Conservation (phyloP, 1,140 invertebrate species). For the Drosophila malerkotliana region DNA sequence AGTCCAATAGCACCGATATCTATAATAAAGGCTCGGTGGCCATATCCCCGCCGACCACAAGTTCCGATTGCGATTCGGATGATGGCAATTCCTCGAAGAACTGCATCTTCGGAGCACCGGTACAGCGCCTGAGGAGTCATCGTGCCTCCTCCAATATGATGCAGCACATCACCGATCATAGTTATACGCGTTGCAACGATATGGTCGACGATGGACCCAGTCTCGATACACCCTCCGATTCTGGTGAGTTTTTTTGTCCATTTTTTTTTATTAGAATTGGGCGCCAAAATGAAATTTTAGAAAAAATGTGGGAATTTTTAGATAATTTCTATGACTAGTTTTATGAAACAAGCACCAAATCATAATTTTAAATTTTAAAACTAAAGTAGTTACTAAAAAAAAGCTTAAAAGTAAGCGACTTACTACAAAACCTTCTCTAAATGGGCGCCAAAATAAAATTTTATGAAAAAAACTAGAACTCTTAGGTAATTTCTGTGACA, state of each 20-base stretch:
- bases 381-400: too few relatives aligned
- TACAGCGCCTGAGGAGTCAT: background rate
- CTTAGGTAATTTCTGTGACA: too few relatives aligned
- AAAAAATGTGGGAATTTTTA: too few relatives aligned
- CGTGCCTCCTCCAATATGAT: slow-evolving; percentile 2
- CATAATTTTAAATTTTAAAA: too few relatives aligned
- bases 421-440: too few relatives aligned
- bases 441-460: too few relatives aligned
- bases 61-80: slow-evolving; percentile 74
- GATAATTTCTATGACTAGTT: too few relatives aligned
- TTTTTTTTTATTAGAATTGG: too few relatives aligned
- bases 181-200: slow-evolving; percentile 87
- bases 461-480: too few relatives aligned
- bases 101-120: background rate
- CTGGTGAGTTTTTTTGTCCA: slow-evolving; percentile 87
- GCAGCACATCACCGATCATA: slow-evolving; percentile 86
- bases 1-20: background rate
- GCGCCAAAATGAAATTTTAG: too few relatives aligned
- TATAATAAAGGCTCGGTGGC: slow-evolving; percentile 8
- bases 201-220: slow-evolving; percentile 84
- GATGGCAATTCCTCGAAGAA: slow-evolving; percentile 41
- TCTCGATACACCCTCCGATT: slow-evolving; percentile 93
- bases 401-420: too few relatives aligned
- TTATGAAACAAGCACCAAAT: too few relatives aligned
- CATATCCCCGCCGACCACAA: slow-evolving; percentile 46